phyloP scores from a whole-genome alignment of 1,140 invertebrate genomes.

The Cotesia chilonis region DNA sequence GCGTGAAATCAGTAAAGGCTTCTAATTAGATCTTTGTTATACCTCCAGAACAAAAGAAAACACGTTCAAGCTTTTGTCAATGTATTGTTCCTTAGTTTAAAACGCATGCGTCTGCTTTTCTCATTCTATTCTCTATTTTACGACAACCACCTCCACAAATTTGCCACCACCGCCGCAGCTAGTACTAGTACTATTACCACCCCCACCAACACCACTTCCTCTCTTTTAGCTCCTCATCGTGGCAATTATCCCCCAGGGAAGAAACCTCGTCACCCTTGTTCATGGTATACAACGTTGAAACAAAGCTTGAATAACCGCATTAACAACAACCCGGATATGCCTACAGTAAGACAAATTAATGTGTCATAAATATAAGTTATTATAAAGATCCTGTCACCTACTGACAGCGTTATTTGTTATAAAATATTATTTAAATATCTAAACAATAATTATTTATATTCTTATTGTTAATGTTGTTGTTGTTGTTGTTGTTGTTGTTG shows the following conservation, averaged over 20 bases:
- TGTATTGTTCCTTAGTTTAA: slow-evolving; percentile 8
- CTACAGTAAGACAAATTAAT: slow-evolving; percentile 5
- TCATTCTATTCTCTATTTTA: no score
- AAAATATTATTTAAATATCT: background rate
- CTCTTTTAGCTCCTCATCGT: background rate
- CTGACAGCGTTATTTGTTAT: background rate
- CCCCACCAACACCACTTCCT: no score
- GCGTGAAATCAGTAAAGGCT: slow-evolving; percentile 26
- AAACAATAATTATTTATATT: no score
- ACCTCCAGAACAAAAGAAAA: slow-evolving; percentile 8
- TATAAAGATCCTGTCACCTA: slow-evolving; percentile 1
- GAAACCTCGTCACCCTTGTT: slow-evolving; percentile 1
- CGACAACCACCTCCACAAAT: no score
- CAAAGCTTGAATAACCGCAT: slow-evolving; percentile 6
- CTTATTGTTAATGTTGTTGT: no score
- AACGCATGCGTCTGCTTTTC: slow-evolving; percentile 8
- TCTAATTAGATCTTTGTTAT: slow-evolving; percentile 39
- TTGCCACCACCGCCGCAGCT: no score
- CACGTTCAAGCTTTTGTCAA: slow-evolving; percentile 18
- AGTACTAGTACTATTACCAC: no score
- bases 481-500: no score
- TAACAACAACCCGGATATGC: slow-evolving; percentile 12
- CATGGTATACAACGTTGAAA: slow-evolving; percentile 1
- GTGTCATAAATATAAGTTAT: slow-evolving; percentile 6
- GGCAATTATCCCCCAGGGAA: slow-evolving; percentile 14